These are phyloP conservation scores for Hypena proboscidalis DNA, from an alignment of 2,888 invertebrate species.

Conservation along the genomic window DNA sequence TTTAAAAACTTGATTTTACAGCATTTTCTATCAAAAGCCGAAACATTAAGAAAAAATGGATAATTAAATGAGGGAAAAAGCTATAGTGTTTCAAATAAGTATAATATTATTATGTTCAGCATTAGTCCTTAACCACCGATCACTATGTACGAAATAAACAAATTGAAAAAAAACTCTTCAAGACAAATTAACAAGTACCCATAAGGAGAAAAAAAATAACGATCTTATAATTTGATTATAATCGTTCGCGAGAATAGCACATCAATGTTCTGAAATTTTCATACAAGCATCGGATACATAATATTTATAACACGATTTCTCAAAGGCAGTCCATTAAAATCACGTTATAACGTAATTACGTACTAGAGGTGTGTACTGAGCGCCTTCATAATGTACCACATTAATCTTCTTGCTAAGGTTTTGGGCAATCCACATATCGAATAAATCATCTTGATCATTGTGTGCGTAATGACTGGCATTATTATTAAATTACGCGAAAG, in stretches of 20 bases:
- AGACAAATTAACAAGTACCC: not conserved
- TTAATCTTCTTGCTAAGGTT: constrained; percentile 47
- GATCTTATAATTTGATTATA: constrained; percentile 31
- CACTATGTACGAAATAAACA: too few relatives aligned
- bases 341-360: constrained; percentile 45
- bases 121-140: too few relatives aligned
- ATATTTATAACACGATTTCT: constrained; percentile 26
- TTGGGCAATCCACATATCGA: constrained; percentile 16
- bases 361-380: constrained; percentile 24
- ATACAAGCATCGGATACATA: constrained; percentile 13
- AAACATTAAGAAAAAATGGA: too few relatives aligned
- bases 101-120: too few relatives aligned
- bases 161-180: too few relatives aligned
- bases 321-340: constrained; percentile 39
- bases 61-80: too few relatives aligned
- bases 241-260: constrained; percentile 25
- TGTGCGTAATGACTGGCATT: not conserved
- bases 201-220: constrained; percentile 1
- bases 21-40: too few relatives aligned
- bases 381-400: constrained; percentile 29
- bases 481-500: not conserved
- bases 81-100: too few relatives aligned
- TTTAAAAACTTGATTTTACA: too few relatives aligned
- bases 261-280: constrained; percentile 7
- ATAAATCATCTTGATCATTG: constrained; percentile 8